Base-by-base conservation (phyloP, 2,113 vertebrate genomes). In the Uria lomvia region DNA sequence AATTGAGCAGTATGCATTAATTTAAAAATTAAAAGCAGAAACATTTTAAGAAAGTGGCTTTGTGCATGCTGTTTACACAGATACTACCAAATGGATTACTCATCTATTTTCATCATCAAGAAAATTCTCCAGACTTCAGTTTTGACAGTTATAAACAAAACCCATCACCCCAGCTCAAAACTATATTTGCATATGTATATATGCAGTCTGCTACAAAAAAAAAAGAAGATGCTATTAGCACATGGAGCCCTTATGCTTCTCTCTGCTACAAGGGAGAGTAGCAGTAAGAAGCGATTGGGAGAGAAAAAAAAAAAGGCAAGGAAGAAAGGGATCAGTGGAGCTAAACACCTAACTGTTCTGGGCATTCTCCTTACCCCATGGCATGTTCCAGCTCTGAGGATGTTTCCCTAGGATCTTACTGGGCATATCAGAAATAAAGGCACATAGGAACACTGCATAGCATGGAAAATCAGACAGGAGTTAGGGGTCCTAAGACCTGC, bases 81-180 rank as follows among this genome's bases (percentile, higher is more conserved):
- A 87, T 83, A 87, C 49, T 72, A 94, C n/a, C 63, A 84, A 92
- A 92, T 9, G 30, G 59, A 92, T 96, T 88, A 92, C 47, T 96
- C 67, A 82, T 86, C 62, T 95, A 90, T 95, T 96, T 92, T 70
- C 74, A 77, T 47, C 13, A 89, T 63, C 80, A 91, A 68, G 71
- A 95, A 95, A 73, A 81, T 72, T 67, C 75, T 94, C 78, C 63
- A 95, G 82, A 59, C 90, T 85, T 93, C 58, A 86, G 55, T 95
- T 97, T 90, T 96, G 86, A 91, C 86, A 92, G 73, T 87, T 96
- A 91, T 86, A 96, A 94, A 95, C 74, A 94, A 95, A 96, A 78
- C 71, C 59, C 58, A 86, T 84, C 74, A 79, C 36, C 74, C 14
- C 43, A 87, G 36, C n/a, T 94, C 80, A 80, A 87, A 96, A 88